These are phyloP conservation scores for rat (Rattus norvegicus) DNA, from an alignment of 2,113 vertebrate genomes.

Conservation along the genomic window GRCr8 NC_086021.1:120248001-120248500, in stretches of 20 bases:
- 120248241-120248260: background rate
- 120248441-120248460: background rate
- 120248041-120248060: background rate
- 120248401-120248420: background rate
- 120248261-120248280: background rate
- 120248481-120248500: background rate
- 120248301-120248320: background rate
- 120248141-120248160: background rate
- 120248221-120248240: background rate
- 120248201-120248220: background rate
- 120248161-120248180: constrained; percentile 9
- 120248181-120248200: background rate
- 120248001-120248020: background rate
- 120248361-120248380: background rate
- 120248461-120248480: background rate
- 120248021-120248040: background rate
- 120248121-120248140: background rate
- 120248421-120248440: background rate
- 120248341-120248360: background rate
- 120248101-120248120: background rate
- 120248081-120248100: background rate
- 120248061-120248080: background rate
- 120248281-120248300: background rate
- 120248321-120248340: background rate
- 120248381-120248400: background rate